Percentiles rank a stretch among this genome's conserved stretches.
Conservation (phyloP, 2,113 vertebrate species). For the Zosterops pallidus region DNA sequence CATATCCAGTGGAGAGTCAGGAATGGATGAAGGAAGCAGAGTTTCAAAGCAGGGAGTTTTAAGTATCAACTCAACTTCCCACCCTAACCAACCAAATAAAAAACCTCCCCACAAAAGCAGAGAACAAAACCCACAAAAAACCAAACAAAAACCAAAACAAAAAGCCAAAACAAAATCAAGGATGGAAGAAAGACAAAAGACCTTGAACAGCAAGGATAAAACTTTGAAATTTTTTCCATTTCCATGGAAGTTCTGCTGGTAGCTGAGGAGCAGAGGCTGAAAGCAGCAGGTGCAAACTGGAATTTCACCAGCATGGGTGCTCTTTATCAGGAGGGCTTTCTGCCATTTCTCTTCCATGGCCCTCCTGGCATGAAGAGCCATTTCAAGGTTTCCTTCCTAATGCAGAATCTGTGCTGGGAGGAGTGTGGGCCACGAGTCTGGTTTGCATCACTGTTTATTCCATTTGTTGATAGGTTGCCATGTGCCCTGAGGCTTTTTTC, state of each 20-base stretch:
- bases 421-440: not conserved
- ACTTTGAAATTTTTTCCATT: not conserved
- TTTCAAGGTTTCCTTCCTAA: not conserved
- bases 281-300: not conserved
- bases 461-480: not conserved
- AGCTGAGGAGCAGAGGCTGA: not conserved
- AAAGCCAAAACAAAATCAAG: not conserved
- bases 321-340: not conserved
- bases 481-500: not conserved
- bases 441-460: not conserved
- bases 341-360: not conserved
- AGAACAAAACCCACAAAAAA: not conserved
- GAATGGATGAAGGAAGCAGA: not conserved
- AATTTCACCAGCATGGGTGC: not conserved
- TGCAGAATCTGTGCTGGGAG: not conserved
- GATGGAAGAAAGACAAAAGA: not conserved
- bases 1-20: fast-evolving
- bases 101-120: not conserved
- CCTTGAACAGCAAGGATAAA: not conserved
- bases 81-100: not conserved
- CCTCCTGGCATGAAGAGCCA: not conserved
- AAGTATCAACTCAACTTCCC: fast-evolving
- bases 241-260: not conserved
- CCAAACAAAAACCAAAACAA: not conserved
- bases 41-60: not conserved